A percentile compares a stretch with the other conserved stretches of the same genome.
Evolutionary conservation across 2,888 invertebrate species (phyloP).

Genomic region (Drosophila paracracens): DNA sequence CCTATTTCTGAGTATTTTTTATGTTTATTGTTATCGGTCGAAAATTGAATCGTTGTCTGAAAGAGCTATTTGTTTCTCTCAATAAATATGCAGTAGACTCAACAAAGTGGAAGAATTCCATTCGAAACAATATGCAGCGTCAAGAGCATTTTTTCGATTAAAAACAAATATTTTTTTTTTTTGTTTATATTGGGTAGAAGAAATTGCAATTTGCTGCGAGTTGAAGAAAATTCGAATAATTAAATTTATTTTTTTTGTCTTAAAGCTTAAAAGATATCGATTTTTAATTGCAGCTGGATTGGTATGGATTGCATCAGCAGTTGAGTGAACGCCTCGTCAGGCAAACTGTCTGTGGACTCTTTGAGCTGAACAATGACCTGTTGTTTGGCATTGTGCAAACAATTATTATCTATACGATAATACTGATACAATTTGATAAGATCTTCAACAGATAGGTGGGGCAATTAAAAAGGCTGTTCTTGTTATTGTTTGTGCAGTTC

Average conservation of each 20-base stretch:
- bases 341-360: slow-evolving; percentile 70
- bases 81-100: background rate
- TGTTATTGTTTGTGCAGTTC: slow-evolving; percentile 33
- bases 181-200: background rate
- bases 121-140: background rate
- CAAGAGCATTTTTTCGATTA: background rate
- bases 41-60: background rate
- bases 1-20: background rate
- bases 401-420: slow-evolving; percentile 69
- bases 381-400: slow-evolving; percentile 66
- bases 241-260: background rate
- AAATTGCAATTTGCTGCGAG: background rate
- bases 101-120: background rate
- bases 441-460: slow-evolving; percentile 54
- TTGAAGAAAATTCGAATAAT: background rate
- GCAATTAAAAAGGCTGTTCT: slow-evolving; percentile 2
- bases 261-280: background rate
- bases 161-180: background rate
- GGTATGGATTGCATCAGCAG: slow-evolving; percentile 49
- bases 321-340: slow-evolving; percentile 45
- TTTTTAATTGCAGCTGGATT: slow-evolving; percentile 46
- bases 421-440: slow-evolving; percentile 80
- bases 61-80: background rate
- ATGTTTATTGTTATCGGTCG: background rate
- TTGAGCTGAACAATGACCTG: slow-evolving; percentile 70